These are phyloP conservation scores for Microcaecilia unicolor DNA, from an alignment of 2,797 vertebrate genomes.

Conservation along the genomic window DNA sequence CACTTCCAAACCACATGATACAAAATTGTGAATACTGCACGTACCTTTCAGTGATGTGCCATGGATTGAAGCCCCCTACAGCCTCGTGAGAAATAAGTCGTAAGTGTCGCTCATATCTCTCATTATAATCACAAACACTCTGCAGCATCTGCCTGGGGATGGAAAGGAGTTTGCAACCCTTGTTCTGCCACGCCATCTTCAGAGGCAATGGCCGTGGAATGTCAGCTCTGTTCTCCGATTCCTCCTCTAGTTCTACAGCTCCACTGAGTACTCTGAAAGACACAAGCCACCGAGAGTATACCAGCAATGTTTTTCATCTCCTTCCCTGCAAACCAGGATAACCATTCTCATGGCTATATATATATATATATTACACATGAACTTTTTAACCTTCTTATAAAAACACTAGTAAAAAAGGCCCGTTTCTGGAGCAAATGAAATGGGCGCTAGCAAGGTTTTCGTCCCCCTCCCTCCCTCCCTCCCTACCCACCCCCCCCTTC, in stretches of 20 bases:
- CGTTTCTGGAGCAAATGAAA: no score
- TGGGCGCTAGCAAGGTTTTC: no score
- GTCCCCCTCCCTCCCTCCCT: no score
- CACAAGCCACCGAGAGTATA: neutral
- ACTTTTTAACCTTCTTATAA: no score
- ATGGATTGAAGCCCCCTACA: constrained; percentile 71
- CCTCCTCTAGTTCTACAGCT: constrained; percentile 31
- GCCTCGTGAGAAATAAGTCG: constrained; percentile 61
- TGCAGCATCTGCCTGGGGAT: constrained; percentile 56
- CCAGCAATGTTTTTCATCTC: neutral
- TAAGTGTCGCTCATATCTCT: constrained; percentile 62
- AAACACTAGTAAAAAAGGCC: no score
- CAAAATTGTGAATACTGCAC: neutral
- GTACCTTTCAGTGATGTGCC: constrained; percentile 79
- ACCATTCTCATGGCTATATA: no score
- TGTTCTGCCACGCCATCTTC: constrained; percentile 8
- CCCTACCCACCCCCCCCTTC: no score
- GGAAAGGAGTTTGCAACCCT: constrained; percentile 28
- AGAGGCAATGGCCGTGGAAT: neutral
- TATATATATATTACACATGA: no score
- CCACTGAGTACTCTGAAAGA: constrained; percentile 38
- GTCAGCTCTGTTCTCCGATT: constrained; percentile 7
- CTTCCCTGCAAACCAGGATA: no score
- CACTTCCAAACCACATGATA: no score
- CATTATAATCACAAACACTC: constrained; percentile 64